Base-by-base conservation (phyloP, 2,113 vertebrate species). In the Fulica atra region DNA sequence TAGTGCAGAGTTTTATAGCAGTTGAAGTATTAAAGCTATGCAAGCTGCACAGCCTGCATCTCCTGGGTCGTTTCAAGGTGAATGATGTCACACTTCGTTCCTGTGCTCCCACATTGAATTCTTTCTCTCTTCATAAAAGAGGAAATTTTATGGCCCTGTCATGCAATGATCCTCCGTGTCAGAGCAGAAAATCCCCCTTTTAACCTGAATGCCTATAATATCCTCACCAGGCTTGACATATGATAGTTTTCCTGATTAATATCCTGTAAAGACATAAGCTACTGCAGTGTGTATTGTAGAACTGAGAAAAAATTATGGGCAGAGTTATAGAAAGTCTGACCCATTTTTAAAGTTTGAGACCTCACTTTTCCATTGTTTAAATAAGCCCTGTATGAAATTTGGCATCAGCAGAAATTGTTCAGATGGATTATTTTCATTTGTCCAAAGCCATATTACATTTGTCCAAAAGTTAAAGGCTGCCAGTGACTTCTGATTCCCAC, bases 181-280 rank as follows among this genome's bases (percentile, higher is more conserved):
- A 87, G 56, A 89, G 71, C 40, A 95, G 81, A 92, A 97, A 95
- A 92, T 93, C 42, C 35, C n/a, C 42, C 26, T 87, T 93, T 96
- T 81, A 93, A 89, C 69, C 53, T 35, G n/a, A 56, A 74, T 88
- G 59, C 19, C 61, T 88, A 21, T 64, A 90, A 89, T 92, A 87
- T 53, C 59, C 6, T 0, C 50, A 31, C 57, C 73, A 44, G 60
- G 29, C 56, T 94, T 95, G 83, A 92, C 35, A 26, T 14, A 29
- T 60, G 69, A 83, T 61, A 63, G 33, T 26, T 95, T 86, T 72
- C 66, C 42, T 89, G 86, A 97, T 86, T 91, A 93, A 95, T 65
- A 83, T 20, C 10, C 63, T 88, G 24, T 86, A 86, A 92, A 91
- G 71, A 50, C 28, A 59, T 77, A 96, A 83, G 51, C 25, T 90